These are phyloP conservation scores for Hippopotamus amphibius DNA, from an alignment of 2,113 vertebrate species.

Conservation along the genomic window DNA sequence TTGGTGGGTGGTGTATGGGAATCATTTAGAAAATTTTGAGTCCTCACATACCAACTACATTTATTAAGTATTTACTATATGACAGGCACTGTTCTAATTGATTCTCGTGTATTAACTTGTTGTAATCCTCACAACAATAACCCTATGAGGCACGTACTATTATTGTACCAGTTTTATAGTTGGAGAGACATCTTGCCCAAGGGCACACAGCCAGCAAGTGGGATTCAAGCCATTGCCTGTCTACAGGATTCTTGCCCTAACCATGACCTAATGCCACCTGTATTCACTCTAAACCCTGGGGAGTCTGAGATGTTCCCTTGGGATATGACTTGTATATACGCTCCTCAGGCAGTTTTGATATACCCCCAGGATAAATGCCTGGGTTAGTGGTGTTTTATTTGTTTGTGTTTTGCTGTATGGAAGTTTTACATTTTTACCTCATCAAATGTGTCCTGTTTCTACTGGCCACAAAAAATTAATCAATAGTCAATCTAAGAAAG, in stretches of 20 bases:
- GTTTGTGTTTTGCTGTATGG: background rate
- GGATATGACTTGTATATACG: background rate
- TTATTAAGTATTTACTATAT: slow-evolving; percentile 26
- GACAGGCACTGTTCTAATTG: background rate
- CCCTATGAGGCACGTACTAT: background rate
- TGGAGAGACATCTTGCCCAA: background rate
- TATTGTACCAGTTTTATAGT: background rate
- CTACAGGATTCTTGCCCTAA: background rate
- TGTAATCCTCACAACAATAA: background rate
- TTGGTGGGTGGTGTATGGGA: background rate
- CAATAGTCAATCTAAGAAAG: background rate
- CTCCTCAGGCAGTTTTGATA: background rate
- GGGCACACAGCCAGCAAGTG: background rate
- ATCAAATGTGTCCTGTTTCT: background rate
- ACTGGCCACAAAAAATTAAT: background rate
- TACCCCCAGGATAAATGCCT: background rate
- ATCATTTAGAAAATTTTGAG: background rate
- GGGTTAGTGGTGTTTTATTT: background rate
- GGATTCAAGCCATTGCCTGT: background rate
- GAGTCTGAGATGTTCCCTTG: background rate
- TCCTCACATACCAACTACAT: background rate
- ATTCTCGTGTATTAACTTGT: background rate
- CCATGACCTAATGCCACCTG: background rate
- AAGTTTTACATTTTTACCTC: background rate
- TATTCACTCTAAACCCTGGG: background rate